Percentiles rank a stretch among this genome's conserved stretches.
Evolutionary conservation across 2,888 invertebrate genomes (phyloP).

Genomic region (Nomada ferruginata): DNA sequence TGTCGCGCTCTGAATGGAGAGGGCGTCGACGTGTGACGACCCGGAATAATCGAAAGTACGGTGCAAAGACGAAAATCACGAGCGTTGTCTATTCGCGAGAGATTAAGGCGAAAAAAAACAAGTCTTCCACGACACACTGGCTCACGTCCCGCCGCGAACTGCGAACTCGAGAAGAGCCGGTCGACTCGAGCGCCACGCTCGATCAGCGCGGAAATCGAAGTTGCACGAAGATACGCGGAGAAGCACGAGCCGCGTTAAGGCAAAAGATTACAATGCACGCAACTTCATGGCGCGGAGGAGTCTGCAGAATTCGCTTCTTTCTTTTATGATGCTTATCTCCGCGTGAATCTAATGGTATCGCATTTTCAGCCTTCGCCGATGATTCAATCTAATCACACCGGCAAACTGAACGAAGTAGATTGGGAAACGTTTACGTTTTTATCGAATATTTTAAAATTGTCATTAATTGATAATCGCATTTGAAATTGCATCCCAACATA

Average conservation of each 20-base stretch:
- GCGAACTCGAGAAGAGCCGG: conserved; percentile 70
- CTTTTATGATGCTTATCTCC: conserved; percentile 7
- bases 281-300: conserved; percentile 38
- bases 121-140: conserved; percentile 58
- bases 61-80: conserved; percentile 10
- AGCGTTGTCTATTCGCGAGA: conserved; percentile 17
- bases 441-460: too few species aligned
- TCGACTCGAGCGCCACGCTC: conserved; percentile 69
- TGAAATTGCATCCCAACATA: too few species aligned
- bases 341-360: not conserved
- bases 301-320: conserved; percentile 39
- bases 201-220: conserved; percentile 62
- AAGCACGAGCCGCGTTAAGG: conserved; percentile 38
- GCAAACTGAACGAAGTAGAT: not conserved
- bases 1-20: not conserved
- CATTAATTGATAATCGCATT: too few species aligned
- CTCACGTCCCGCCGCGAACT: conserved; percentile 77
- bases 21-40: not conserved
- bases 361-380: not conserved
- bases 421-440: too few species aligned
- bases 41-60: not conserved
- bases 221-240: conserved; percentile 57
- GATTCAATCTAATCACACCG: not conserved
- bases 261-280: conserved; percentile 45
- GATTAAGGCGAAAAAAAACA: conserved; percentile 32